phyloP scores from a whole-genome alignment of 64 coral and sea anemone genomes.

The Anthopleura sola region DNA sequence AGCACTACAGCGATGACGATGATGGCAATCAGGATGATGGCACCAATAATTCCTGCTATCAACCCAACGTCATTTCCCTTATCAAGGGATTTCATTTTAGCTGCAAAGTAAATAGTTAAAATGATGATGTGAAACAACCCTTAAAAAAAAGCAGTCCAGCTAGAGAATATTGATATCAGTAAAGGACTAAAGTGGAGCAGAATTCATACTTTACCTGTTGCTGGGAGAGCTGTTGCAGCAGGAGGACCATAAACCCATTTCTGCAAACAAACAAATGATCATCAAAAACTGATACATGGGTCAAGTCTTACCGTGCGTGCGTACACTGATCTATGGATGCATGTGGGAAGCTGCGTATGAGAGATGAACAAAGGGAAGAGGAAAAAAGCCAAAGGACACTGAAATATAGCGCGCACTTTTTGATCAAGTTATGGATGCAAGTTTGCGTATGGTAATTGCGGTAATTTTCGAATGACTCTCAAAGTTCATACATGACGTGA shows the following conservation, averaged over 20 bases:
- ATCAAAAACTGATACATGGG: not conserved
- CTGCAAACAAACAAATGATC: constrained; percentile 1
- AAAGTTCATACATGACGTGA: too few relatives aligned
- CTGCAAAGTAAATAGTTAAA: constrained; percentile 3
- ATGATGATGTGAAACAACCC: not conserved
- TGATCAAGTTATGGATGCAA: too few relatives aligned
- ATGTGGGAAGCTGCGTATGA: too few relatives aligned
- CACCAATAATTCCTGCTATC: constrained; percentile 71
- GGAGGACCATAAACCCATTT: constrained; percentile 41
- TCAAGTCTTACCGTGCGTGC: not conserved
- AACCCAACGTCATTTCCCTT: constrained; percentile 26
- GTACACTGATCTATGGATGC: too few relatives aligned
- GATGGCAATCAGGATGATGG: constrained; percentile 50
- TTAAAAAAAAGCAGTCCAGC: too few relatives aligned
- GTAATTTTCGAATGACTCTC: too few relatives aligned
- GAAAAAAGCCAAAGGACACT: too few relatives aligned
- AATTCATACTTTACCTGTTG: constrained; percentile 1
- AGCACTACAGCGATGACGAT: constrained; percentile 51
- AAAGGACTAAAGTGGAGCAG: not conserved
- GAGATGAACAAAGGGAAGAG: too few relatives aligned
- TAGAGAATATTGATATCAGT: not conserved
- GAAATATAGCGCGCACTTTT: too few relatives aligned
- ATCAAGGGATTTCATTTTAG: not conserved
- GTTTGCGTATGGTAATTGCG: too few relatives aligned
- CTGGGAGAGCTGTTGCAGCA: constrained; percentile 16